Base-by-base conservation (phyloP, 2,888 invertebrate genomes). In the Stegophylla sp. region DNA sequence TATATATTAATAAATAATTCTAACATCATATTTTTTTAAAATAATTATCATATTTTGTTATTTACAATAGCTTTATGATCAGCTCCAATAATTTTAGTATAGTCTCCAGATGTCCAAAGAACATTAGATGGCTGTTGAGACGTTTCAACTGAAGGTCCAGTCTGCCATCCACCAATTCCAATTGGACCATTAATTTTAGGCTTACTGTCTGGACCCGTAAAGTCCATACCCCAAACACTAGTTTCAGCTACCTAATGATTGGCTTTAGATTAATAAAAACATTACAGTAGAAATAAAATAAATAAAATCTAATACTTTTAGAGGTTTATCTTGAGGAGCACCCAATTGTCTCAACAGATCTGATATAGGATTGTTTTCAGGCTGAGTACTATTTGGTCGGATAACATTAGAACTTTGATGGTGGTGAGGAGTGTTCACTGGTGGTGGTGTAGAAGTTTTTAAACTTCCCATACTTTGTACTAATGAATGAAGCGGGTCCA, bases 31-130 rank as follows among this genome's bases (percentile, higher is more conserved):
- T 23, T 26, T 43, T 17, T 43, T 43, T 0, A 53, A 26, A 12
- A 43, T 0, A 15, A 28, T 17, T 41, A 17, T 23, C 17, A 43
- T 69, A 20, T 28, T 34, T n/a, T 5, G 1, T 82, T 56, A 85
- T 85, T 85, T 84, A 87, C 88, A 84, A 88, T 84, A 83, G 88
- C 87, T 84, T 88, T 87, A 83, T 88, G 87, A 83, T 88, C 88
- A 84, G 88, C 88, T 86, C 88, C 88, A 85, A 88, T 88, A 83
- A 87, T 87, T 84, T 84, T 84, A 45, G 84, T 77, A 81, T 83
- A 83, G 10, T 83, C 82, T 45, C 84, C 84, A 67, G 79, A 71
- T 63, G 69, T 61, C 79, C 79, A 79, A 17, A 79, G 48, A 17
- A 77, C 59, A 20, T 61, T 48, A 9, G 79, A 61, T 12, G 51